Evolutionary conservation across 2,113 vertebrate species (phyloP).

Genomic region (Microcebus murinus): DNA sequence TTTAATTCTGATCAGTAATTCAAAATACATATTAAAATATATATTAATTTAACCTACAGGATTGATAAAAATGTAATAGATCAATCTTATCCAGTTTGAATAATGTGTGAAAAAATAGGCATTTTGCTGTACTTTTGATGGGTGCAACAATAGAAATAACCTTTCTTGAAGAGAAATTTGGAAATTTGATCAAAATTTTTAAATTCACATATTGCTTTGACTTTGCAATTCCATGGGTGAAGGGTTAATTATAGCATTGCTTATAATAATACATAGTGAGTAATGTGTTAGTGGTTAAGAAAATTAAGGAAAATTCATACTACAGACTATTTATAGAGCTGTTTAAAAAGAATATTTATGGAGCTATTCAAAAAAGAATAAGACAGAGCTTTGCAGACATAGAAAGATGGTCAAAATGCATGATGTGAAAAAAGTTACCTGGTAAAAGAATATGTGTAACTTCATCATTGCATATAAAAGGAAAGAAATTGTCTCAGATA

Average conservation of each 20-base stretch:
- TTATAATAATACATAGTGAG: background rate
- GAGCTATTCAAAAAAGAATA: background rate
- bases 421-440: background rate
- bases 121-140: background rate
- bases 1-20: conserved; percentile 35
- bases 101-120: background rate
- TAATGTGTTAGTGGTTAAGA: background rate
- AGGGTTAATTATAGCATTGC: background rate
- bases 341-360: background rate
- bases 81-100: background rate
- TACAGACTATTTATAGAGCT: background rate
- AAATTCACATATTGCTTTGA: background rate
- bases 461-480: background rate
- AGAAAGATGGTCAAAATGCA: background rate
- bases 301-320: background rate
- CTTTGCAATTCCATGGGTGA: background rate
- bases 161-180: background rate
- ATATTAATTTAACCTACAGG: background rate
- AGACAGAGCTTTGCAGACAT: background rate
- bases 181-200: background rate
- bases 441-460: background rate
- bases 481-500: background rate
- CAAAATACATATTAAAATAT: background rate
- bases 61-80: background rate
- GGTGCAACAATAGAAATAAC: background rate